Conservation (phyloP, 2,113 vertebrate species). For the Rattus norvegicus region GRCr8 NC_086022.1:169945001-169945500, state of each 20-base stretch:
- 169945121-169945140: background rate
- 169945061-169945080: background rate
- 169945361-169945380: conserved; percentile 44
- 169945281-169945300: background rate
- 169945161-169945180: conserved; percentile 9
- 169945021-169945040: background rate
- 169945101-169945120: background rate
- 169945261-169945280: background rate
- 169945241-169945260: conserved; percentile 34
- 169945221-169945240: background rate
- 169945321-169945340: background rate
- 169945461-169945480: conserved; percentile 57
- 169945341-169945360: background rate
- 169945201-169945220: background rate
- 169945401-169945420: conserved; percentile 75
- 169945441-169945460: too few relatives aligned
- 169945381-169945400: conserved; percentile 63
- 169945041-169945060: background rate
- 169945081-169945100: conserved; percentile 47
- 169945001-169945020: conserved; percentile 5
- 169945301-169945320: background rate
- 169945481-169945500: conserved; percentile 21
- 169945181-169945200: background rate
- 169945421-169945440: conserved; percentile 24
- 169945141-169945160: background rate